phyloP scores from a whole-genome alignment of 2,113 vertebrate genomes.

The Hippocampus guttulatus region DNA sequence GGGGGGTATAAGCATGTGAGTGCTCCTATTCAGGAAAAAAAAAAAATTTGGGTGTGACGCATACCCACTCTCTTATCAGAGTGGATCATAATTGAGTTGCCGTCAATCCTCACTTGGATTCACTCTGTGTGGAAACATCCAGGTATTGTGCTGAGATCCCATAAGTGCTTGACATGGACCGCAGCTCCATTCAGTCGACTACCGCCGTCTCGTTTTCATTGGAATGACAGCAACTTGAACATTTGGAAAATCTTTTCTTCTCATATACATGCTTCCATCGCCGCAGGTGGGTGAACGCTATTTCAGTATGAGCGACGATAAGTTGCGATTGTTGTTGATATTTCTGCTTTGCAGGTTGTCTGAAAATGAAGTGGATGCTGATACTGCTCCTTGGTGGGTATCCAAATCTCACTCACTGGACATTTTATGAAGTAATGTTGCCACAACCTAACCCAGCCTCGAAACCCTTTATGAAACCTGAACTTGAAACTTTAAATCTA shows the following conservation, averaged over 20 bases:
- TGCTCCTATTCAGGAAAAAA: too few relatives aligned
- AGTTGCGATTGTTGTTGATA: not conserved
- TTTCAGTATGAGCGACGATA: not conserved
- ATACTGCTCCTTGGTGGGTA: conserved; percentile 51
- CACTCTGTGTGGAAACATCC: conserved; percentile 51
- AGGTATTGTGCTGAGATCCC: conserved; percentile 17
- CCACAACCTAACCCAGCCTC: not conserved
- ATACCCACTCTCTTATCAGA: not conserved
- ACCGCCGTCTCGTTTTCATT: not conserved
- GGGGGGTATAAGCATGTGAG: too few relatives aligned
- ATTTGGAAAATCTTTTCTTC: not conserved
- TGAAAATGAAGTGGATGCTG: conserved; percentile 45
- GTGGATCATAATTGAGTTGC: not conserved
- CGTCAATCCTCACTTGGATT: conserved; percentile 47
- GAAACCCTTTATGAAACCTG: not conserved
- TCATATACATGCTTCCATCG: not conserved
- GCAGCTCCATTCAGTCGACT: not conserved
- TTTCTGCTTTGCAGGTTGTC: not conserved
- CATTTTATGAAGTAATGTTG: not conserved
- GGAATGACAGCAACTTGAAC: not conserved
- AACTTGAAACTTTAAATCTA: not conserved
- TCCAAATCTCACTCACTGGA: not conserved
- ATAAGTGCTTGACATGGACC: conserved; percentile 38
- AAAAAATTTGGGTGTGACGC: not conserved
- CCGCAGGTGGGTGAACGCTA: conserved; percentile 3